Percentiles rank a stretch among this genome's conserved stretches.
Conservation (phyloP, 1,140 invertebrate species). For the Bombus cullumanus region DNA sequence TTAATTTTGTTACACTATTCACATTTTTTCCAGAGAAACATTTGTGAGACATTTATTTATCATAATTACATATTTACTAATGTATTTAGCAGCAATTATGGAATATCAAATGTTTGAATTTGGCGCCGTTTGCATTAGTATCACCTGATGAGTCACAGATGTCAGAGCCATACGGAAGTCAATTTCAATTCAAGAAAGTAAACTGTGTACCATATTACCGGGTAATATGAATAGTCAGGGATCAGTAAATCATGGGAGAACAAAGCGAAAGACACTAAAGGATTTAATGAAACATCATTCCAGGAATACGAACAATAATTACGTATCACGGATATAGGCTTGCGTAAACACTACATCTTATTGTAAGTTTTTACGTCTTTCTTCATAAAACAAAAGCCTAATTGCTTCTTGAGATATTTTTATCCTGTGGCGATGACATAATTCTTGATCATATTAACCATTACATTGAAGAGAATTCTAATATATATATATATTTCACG, state of each 20-base stretch:
- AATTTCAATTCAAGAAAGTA: conserved; percentile 63
- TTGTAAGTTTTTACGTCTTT: conserved; percentile 9
- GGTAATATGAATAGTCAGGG: conserved; percentile 33
- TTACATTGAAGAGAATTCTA: background rate
- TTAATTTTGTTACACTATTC: background rate
- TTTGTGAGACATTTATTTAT: background rate
- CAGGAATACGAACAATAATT: conserved; percentile 17
- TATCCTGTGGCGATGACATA: background rate
- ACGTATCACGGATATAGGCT: background rate
- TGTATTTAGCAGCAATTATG: background rate
- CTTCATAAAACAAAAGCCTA: background rate
- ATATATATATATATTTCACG: background rate
- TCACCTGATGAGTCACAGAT: background rate
- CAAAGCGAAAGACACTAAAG: conserved; percentile 11
- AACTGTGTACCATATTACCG: conserved; percentile 60
- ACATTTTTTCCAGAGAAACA: background rate
- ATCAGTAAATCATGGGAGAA: conserved; percentile 13
- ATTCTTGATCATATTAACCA: background rate
- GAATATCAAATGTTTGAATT: background rate
- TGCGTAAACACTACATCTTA: background rate
- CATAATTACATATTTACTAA: background rate
- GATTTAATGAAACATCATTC: conserved; percentile 5
- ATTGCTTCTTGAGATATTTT: background rate
- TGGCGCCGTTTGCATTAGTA: conserved; percentile 24
- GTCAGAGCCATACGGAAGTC: conserved; percentile 42